Evolutionary conservation across 2,113 vertebrate genomes (phyloP), one percentile per base, ranked within the genome.

Genomic region (Agelaius tricolor): DNA sequence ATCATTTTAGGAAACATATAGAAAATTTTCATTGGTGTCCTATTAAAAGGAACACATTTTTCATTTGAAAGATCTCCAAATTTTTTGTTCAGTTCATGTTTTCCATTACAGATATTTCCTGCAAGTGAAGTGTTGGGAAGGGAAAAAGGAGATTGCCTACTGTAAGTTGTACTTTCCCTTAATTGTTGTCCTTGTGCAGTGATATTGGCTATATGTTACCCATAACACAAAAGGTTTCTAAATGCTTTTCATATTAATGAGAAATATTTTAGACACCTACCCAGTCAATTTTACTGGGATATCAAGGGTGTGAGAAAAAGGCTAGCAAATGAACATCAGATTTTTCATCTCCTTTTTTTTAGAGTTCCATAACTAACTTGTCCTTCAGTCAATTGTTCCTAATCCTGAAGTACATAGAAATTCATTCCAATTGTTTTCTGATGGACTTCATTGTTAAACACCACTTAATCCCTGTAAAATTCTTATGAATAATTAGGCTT

Each of bases 371-470:
- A 55, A 39, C 43, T 59, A 55, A 35, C 33, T 51, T 74, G 33
- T 49, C 31, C 43, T 67, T 49, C 51, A 46, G 17, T 72, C 33
- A 93, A 46, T 94, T 96, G 8, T 93, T 90, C 55, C 58, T 85
- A 95, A 90, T 78, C 52, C 58, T 86, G 89, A 57, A 95, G 35
- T 84, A 94, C 33, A 94, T 1, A 23, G 44, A 96, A 84, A 80
- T 73, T 86, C 78, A 86, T 95, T 93, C 28, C 51, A 6, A 4
- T 9, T 59, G 39, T 94, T 97, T 97, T 93, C 81, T 91, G 73
- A 71, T 88, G 27, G 69, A 17, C 19, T 88, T 69, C 6, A 20
- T 87, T 58, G 37, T 66, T 85, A 91, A 96, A 91, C 58, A 71
- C 15, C 69, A 87, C 76, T 77, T 87, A 93, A 96, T 83, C 61